Evolutionary conservation across 2,113 vertebrate species (phyloP).

Genomic region (Alethe castanea): DNA sequence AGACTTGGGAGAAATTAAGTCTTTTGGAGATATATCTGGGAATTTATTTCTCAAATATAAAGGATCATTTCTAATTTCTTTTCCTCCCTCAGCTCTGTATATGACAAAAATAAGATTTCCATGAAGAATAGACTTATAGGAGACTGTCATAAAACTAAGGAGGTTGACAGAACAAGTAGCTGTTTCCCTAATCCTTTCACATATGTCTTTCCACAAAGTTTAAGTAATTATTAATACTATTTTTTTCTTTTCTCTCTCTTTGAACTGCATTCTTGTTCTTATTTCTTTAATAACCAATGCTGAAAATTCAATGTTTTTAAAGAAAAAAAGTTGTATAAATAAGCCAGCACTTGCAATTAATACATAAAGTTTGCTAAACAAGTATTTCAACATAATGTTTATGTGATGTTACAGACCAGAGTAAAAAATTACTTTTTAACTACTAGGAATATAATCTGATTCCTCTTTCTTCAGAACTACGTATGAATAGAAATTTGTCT

Average conservation of each 20-base stretch:
- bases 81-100: background rate
- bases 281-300: background rate
- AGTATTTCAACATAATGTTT: background rate
- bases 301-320: background rate
- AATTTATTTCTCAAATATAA: background rate
- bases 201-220: background rate
- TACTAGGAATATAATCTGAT: background rate
- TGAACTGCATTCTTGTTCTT: background rate
- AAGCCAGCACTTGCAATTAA: background rate
- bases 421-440: background rate
- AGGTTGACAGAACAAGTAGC: background rate
- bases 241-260: background rate
- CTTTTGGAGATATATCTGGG: background rate
- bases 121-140: background rate
- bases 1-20: background rate
- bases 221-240: background rate
- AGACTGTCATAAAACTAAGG: background rate
- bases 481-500: background rate
- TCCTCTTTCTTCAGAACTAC: background rate
- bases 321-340: background rate
- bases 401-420: background rate
- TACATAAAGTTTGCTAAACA: background rate
- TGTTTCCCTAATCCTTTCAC: background rate
- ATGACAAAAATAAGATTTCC: background rate
- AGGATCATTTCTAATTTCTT: background rate